phyloP scores from a whole-genome alignment of 2,888 invertebrate species.

The Cerastis rubricosa region DNA sequence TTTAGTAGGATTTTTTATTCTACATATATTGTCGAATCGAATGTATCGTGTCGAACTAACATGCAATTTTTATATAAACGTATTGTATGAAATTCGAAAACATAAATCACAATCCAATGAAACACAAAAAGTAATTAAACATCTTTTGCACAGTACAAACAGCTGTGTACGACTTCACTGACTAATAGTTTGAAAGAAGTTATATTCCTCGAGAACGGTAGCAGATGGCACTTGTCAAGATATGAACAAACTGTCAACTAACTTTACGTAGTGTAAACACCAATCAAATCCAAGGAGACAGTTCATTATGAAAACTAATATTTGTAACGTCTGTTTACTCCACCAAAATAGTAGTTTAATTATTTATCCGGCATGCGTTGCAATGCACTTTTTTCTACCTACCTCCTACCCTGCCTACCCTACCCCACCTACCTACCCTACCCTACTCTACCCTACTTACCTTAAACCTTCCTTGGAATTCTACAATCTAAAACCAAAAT shows the following conservation, averaged over 20 bases:
- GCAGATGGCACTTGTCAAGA: conserved; percentile 8
- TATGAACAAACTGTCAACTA: conserved; percentile 11
- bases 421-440: too few species aligned
- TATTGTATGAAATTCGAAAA: background rate
- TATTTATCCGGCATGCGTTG: background rate
- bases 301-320: conserved; percentile 18
- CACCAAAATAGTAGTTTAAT: conserved; percentile 1
- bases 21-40: background rate
- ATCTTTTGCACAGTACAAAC: conserved; percentile 6
- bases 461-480: too few species aligned
- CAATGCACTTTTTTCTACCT: too few species aligned
- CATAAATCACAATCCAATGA: background rate
- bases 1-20: background rate
- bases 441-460: too few species aligned
- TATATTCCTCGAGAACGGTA: background rate
- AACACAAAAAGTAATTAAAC: background rate
- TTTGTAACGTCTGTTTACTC: conserved; percentile 16
- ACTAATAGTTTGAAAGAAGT: conserved; percentile 6
- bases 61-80: background rate
- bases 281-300: conserved; percentile 2
- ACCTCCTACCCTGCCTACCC: too few species aligned
- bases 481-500: too few species aligned
- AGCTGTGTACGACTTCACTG: background rate
- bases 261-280: background rate
- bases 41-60: background rate